phyloP scores from a whole-genome alignment of 2,113 vertebrate genomes.

The Lophius piscatorius region DNA sequence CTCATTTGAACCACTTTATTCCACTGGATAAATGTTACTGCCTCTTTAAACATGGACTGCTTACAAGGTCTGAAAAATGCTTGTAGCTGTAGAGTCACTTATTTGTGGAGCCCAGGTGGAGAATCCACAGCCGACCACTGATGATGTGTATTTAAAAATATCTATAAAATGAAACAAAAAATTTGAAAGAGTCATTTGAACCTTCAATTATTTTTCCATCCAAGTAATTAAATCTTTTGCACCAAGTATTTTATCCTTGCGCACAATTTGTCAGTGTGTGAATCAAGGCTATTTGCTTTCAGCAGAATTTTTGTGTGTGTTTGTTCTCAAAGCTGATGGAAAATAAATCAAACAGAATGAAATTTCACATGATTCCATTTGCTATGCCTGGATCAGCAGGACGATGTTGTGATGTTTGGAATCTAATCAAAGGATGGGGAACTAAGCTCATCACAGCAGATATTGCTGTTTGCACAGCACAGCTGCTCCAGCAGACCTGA shows the following conservation, averaged over 20 bases:
- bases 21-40: no score
- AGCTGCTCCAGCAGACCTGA: conserved; percentile 43
- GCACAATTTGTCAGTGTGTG: conserved; percentile 9
- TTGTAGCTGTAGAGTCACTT: no score
- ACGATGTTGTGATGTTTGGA: conserved; percentile 26
- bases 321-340: conserved; percentile 1
- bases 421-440: conserved; percentile 42
- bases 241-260: neutral
- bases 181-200: neutral
- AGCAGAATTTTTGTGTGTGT: conserved; percentile 7
- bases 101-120: no score
- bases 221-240: neutral
- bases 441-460: conserved; percentile 6
- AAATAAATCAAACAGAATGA: conserved; percentile 23
- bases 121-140: no score
- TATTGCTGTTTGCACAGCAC: conserved; percentile 26
- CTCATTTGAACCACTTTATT: no score
- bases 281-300: conserved; percentile 10
- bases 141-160: no score
- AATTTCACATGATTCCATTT: conserved; percentile 22
- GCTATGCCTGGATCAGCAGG: conserved; percentile 7
- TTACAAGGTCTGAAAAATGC: no score
- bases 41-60: no score
- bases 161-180: neutral
- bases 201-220: neutral